These are phyloP conservation scores for Hypsopygia costalis DNA, from an alignment of 2,888 invertebrate species.

Conservation along the genomic window DNA sequence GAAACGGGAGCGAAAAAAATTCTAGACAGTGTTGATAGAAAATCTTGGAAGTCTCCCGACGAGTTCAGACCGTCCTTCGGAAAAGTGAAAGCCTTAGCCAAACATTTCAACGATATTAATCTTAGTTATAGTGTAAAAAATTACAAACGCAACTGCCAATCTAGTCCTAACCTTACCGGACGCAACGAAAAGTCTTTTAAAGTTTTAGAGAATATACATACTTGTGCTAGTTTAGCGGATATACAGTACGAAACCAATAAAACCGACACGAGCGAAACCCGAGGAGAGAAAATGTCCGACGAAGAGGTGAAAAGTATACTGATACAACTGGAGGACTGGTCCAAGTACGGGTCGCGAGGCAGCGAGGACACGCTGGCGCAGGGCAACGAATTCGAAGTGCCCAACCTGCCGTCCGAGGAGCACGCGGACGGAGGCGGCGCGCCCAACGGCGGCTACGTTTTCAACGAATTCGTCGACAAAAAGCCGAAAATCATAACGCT, in stretches of 20 bases:
- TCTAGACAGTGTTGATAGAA: conserved; percentile 61
- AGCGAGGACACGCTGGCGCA: conserved; percentile 71
- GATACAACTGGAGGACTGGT: conserved; percentile 73
- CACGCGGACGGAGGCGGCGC: conserved; percentile 35
- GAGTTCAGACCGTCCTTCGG: conserved; percentile 85
- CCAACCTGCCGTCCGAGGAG: conserved; percentile 66
- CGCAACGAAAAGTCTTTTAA: conserved; percentile 39
- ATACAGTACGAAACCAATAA: conserved; percentile 61
- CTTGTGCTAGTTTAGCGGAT: conserved; percentile 64
- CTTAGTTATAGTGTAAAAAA: conserved; percentile 61
- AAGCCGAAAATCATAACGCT: conserved; percentile 72
- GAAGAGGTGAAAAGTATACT: conserved; percentile 71
- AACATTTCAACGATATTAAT: conserved; percentile 82
- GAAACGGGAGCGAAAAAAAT: conserved; percentile 54
- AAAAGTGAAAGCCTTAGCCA: conserved; percentile 85
- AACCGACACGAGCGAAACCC: conserved; percentile 51
- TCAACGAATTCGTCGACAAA: conserved; percentile 73
- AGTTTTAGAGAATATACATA: conserved; percentile 43
- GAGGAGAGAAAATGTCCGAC: conserved; percentile 54
- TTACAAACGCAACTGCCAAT: conserved; percentile 67
- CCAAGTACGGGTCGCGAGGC: conserved; percentile 67
- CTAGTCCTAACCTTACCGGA: conserved; percentile 68
- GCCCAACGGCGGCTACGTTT: conserved; percentile 53
- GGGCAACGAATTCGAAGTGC: conserved; percentile 68
- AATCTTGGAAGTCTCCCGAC: conserved; percentile 86